A percentile compares a stretch with the other conserved stretches of the same genome.
Evolutionary conservation across 2,888 invertebrate species (phyloP).

Genomic region (Aethes cnicana): DNA sequence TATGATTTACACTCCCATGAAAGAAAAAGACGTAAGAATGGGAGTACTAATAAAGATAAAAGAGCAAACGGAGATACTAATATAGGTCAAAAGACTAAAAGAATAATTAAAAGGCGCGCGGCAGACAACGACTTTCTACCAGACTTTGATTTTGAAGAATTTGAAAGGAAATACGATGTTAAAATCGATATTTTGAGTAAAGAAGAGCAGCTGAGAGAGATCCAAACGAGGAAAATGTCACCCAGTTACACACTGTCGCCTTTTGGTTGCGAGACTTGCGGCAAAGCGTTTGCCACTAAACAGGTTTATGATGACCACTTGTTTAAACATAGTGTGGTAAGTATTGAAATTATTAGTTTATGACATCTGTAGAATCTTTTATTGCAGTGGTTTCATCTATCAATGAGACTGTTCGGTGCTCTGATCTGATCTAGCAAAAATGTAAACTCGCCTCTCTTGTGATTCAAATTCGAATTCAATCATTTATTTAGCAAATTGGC

Average conservation of each 20-base stretch:
- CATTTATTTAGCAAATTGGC: no score
- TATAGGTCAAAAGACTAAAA: slow-evolving; percentile 5
- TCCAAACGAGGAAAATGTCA: slow-evolving; percentile 17
- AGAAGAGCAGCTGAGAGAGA: slow-evolving; percentile 22
- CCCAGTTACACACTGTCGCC: slow-evolving; percentile 5
- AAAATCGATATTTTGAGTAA: slow-evolving; percentile 25
- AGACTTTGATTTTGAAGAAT: slow-evolving; percentile 23
- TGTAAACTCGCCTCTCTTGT: no score
- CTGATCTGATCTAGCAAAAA: no score
- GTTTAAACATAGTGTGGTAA: slow-evolving; percentile 20
- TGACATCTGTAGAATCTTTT: background rate
- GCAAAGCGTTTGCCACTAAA: slow-evolving; percentile 18
- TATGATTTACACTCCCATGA: background rate
- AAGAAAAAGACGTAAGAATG: background rate
- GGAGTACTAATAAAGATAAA: background rate
- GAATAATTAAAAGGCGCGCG: slow-evolving; percentile 22
- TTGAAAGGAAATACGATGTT: slow-evolving; percentile 20
- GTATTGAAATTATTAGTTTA: background rate
- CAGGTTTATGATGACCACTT: slow-evolving; percentile 17
- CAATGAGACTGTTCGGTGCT: no score
- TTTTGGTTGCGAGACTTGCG: slow-evolving; percentile 24
- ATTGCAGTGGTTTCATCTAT: no score
- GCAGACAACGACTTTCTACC: slow-evolving; percentile 22
- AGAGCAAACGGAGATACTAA: background rate
- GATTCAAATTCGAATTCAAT: no score